phyloP scores from a whole-genome alignment of 2,888 invertebrate species.

The Chaetogeoica ovagalla region DNA sequence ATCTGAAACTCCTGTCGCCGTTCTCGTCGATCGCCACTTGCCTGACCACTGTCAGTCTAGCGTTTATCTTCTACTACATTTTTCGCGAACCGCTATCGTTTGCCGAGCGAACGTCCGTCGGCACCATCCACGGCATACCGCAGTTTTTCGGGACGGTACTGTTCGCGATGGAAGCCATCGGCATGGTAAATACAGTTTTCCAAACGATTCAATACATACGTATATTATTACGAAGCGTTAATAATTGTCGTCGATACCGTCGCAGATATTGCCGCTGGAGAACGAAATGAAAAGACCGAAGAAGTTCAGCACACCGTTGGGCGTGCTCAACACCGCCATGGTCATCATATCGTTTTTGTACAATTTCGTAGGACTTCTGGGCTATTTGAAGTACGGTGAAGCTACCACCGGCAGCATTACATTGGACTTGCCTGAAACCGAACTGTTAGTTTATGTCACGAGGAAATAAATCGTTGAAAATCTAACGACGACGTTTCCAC shows the following conservation, averaged over 20 bases:
- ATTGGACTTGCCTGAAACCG: slow-evolving; percentile 71
- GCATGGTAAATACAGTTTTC: slow-evolving; percentile 67
- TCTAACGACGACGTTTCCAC: neutral
- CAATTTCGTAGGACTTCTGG: slow-evolving; percentile 85
- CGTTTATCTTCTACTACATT: slow-evolving; percentile 82
- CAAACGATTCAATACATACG: too few species aligned
- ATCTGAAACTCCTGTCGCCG: slow-evolving; percentile 83
- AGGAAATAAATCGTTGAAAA: too few species aligned
- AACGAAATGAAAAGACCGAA: slow-evolving; percentile 90
- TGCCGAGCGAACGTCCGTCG: slow-evolving; percentile 67
- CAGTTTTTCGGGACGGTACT: slow-evolving; percentile 94
- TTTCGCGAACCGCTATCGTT: slow-evolving; percentile 72
- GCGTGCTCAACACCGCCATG: slow-evolving; percentile 84
- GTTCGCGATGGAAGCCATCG: slow-evolving; percentile 93
- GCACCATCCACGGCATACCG: slow-evolving; percentile 72
- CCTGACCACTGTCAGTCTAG: slow-evolving; percentile 79
- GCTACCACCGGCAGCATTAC: slow-evolving; percentile 79
- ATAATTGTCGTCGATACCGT: slow-evolving; percentile 39
- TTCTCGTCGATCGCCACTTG: slow-evolving; percentile 87
- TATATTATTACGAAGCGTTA: too few species aligned
- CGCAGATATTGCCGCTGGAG: slow-evolving; percentile 81
- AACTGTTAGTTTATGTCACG: slow-evolving; percentile 60
- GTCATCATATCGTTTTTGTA: slow-evolving; percentile 79
- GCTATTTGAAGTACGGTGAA: slow-evolving; percentile 83
- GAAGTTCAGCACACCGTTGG: slow-evolving; percentile 75